A percentile compares a stretch with the other conserved stretches of the same genome.
Evolutionary conservation across 2,113 vertebrate species (phyloP).

Genomic region (Elgaria multicarinata): DNA sequence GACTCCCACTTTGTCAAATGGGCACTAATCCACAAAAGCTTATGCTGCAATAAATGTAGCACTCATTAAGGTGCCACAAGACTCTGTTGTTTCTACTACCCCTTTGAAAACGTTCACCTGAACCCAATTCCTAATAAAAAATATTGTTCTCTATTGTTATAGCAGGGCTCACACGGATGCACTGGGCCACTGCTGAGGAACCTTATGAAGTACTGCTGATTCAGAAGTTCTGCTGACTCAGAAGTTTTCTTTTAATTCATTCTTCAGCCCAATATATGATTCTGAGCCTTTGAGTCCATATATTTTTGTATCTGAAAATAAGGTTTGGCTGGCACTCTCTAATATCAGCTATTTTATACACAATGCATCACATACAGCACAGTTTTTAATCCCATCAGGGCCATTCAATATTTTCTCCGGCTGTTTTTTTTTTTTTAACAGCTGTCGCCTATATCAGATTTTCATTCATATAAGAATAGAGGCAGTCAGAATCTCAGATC

Average conservation of each 20-base stretch:
- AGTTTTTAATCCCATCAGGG: background rate
- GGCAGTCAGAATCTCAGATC: background rate
- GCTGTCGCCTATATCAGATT: background rate
- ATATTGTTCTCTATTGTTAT: background rate
- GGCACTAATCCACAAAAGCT: background rate
- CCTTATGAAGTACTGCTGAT: background rate
- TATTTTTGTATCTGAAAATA: rapidly evolving
- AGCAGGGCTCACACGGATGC: background rate
- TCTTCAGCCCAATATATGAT: rapidly evolving
- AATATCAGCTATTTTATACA: rapidly evolving
- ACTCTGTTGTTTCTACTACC: background rate
- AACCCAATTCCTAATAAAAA: background rate
- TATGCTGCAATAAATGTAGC: background rate
- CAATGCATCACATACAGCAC: rapidly evolving
- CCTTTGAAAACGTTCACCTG: background rate
- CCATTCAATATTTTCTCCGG: background rate
- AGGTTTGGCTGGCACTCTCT: background rate
- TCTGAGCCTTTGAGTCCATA: background rate
- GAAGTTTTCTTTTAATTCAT: background rate
- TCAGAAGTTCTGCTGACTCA: rapidly evolving
- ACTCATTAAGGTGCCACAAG: background rate
- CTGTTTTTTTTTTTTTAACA: background rate
- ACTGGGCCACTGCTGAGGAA: background rate
- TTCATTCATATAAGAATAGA: background rate
- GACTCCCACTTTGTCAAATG: background rate